Evolutionary conservation across 2,797 vertebrate genomes (phyloP).

Genomic region (Acanthurus lineatus): DNA sequence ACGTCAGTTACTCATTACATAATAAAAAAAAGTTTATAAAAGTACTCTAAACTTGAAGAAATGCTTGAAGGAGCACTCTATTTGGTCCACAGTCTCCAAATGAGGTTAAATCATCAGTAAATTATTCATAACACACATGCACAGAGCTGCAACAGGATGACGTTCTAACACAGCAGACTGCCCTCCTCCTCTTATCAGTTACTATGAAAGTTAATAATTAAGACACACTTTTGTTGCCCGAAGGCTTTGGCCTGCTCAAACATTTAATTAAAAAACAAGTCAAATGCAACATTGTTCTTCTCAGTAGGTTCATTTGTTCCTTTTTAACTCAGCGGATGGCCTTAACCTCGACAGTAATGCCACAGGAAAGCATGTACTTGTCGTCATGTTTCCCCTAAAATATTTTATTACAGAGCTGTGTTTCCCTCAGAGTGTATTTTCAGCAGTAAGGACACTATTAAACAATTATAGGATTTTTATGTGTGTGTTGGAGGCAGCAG

Average conservation of each 20-base stretch:
- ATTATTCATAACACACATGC: constrained; percentile 60
- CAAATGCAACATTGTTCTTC: neutral
- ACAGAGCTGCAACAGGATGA: constrained; percentile 63
- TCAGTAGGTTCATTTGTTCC: too few relatives aligned
- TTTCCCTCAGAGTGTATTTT: too few relatives aligned
- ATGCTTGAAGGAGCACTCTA: neutral
- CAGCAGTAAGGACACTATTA: too few relatives aligned
- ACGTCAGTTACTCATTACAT: neutral
- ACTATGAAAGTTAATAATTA: constrained; percentile 74
- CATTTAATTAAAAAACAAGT: constrained; percentile 49
- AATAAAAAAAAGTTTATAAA: constrained; percentile 17
- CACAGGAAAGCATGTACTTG: too few relatives aligned
- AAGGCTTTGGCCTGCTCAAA: constrained; percentile 48
- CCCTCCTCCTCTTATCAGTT: constrained; percentile 53
- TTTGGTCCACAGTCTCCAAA: constrained; percentile 21
- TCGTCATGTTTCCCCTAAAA: too few relatives aligned
- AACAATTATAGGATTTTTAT: too few relatives aligned
- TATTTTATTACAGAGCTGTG: too few relatives aligned
- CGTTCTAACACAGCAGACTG: constrained; percentile 61
- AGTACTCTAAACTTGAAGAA: neutral
- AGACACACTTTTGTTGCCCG: constrained; percentile 35
- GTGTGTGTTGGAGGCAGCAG: too few relatives aligned
- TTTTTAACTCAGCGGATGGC: too few relatives aligned
- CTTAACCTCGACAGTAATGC: too few relatives aligned
- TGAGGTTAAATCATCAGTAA: constrained; percentile 57